Evolutionary conservation across 2,888 invertebrate genomes (phyloP).

Genomic region (Pseudeuparius sepicola): DNA sequence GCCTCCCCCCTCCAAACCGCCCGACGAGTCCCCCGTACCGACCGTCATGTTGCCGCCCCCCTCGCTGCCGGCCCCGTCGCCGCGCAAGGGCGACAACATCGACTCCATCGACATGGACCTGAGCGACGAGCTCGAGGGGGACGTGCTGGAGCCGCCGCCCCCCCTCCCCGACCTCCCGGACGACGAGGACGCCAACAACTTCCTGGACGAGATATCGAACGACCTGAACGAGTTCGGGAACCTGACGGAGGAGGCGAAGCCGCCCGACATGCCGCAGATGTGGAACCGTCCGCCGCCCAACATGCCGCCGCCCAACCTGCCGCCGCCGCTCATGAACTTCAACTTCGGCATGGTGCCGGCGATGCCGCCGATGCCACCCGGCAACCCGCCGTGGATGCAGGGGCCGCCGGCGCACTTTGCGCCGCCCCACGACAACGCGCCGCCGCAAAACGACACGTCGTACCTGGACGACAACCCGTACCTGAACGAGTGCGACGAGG

Average conservation of each 20-base stretch:
- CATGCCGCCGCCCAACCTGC: slow-evolving; percentile 1
- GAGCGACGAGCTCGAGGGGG: slow-evolving; percentile 60
- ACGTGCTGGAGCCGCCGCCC: slow-evolving; percentile 30
- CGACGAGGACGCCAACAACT: slow-evolving; percentile 35
- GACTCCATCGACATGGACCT: slow-evolving; percentile 81
- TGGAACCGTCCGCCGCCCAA: slow-evolving; percentile 7
- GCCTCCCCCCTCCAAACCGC: slow-evolving; percentile 44
- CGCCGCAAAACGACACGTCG: background rate
- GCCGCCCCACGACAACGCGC: slow-evolving; percentile 3
- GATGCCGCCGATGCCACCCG: slow-evolving; percentile 5
- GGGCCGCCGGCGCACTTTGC: background rate
- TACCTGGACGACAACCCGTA: slow-evolving; percentile 1
- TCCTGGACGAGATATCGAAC: slow-evolving; percentile 34
- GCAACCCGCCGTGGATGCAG: slow-evolving; percentile 3
- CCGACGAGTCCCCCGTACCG: slow-evolving; percentile 24
- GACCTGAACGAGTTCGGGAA: slow-evolving; percentile 31
- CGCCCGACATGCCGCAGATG: slow-evolving; percentile 9
- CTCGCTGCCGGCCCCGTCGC: slow-evolving; percentile 2
- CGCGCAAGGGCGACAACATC: slow-evolving; percentile 49
- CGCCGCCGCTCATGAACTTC: background rate
- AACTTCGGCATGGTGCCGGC: too few relatives aligned
- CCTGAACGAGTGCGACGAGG: slow-evolving; percentile 13
- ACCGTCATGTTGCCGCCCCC: slow-evolving; percentile 9
- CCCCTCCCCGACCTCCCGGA: slow-evolving; percentile 37
- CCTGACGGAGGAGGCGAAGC: slow-evolving; percentile 17